Conservation (phyloP, 1,140 invertebrate species). For the Berghia stephanieae region DNA sequence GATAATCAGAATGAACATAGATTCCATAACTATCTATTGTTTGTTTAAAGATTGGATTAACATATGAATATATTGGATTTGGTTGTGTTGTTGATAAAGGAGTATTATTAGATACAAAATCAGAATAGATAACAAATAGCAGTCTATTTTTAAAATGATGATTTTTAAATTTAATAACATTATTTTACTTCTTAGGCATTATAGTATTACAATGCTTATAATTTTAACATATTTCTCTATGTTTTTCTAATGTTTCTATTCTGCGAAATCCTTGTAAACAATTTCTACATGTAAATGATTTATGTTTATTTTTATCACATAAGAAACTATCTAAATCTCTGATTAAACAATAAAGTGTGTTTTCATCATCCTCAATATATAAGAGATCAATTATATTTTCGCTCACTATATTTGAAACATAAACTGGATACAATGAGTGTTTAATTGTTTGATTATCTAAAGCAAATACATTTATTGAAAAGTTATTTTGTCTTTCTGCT, state of each 20-base stretch:
- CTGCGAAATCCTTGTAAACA: slow-evolving; percentile 14
- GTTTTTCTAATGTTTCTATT: slow-evolving; percentile 29
- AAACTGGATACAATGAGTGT: slow-evolving; percentile 21
- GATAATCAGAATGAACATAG: slow-evolving; percentile 8
- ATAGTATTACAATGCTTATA: slow-evolving; percentile 29
- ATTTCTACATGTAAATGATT: background rate
- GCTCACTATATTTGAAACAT: slow-evolving; percentile 17
- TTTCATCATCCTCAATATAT: background rate
- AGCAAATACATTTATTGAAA: slow-evolving; percentile 14
- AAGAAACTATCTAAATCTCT: background rate
- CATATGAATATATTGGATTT: slow-evolving; percentile 26
- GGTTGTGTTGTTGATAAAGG: background rate
- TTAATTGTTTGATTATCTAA: slow-evolving; percentile 5
- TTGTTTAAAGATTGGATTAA: slow-evolving; percentile 33
- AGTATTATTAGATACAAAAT: slow-evolving; percentile 34
- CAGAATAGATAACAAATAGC: slow-evolving; percentile 20
- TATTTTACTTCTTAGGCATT: slow-evolving; percentile 34
- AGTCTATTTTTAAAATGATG: slow-evolving; percentile 34
- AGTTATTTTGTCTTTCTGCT: slow-evolving; percentile 14
- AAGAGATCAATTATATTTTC: slow-evolving; percentile 1
- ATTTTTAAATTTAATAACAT: slow-evolving; percentile 35
- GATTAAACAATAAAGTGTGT: slow-evolving; percentile 5
- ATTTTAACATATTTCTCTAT: slow-evolving; percentile 35
- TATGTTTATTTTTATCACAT: background rate
- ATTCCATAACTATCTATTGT: slow-evolving; percentile 36